Evolutionary conservation across 2,888 invertebrate genomes (phyloP), one percentile per base, ranked within the genome.

Genomic region (Mycalesis mineus): DNA sequence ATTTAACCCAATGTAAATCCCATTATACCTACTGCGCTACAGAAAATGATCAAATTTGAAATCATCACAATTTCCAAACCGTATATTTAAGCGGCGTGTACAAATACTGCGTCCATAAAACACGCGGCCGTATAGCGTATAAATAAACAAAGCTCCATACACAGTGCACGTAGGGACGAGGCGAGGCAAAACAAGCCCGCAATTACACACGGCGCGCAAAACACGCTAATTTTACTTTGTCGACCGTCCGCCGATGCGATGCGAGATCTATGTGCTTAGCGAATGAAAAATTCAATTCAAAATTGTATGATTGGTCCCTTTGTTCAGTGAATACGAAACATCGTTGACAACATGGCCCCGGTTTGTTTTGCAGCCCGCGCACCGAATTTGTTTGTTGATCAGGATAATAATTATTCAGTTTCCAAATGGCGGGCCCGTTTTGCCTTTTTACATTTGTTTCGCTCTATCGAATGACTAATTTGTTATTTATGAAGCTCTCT

Each of bases 291-390:
- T 64, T 60, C 62, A 62, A 63, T 64, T 62, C 61, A 61, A 66
- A 68, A 65, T 66, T 65, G 65, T 68, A 64, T 68, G 67, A 68
- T 66, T 67, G 63, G 65, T 62, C 60, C 62, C 66, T 65, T 68
- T 68, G 65, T 68, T 63, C 59, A 54, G 15, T 63, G 58, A 61
- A 64, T 62, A 56, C 59, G 64, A 44, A 58, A 61, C 58, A 55
- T 58, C 48, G 58, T 62, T 56, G 55, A 58, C 64, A 60, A 22
- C 22, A 22, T n/a, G 56, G 49, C 57, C 3, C 41, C 49, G 57
- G 63, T 61, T 65, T 58, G 61, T 56, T 61, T 64, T 58, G 41
- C 22, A 22, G 22, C 51, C 53, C 48, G 55, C 48, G 60, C 49
- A 54, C 51, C 42, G 57, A 61, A 57, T 57, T 60, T 59, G 64